Evolutionary conservation across 2,888 invertebrate species (phyloP).

Genomic region (Scaptomyza caliginosa): DNA sequence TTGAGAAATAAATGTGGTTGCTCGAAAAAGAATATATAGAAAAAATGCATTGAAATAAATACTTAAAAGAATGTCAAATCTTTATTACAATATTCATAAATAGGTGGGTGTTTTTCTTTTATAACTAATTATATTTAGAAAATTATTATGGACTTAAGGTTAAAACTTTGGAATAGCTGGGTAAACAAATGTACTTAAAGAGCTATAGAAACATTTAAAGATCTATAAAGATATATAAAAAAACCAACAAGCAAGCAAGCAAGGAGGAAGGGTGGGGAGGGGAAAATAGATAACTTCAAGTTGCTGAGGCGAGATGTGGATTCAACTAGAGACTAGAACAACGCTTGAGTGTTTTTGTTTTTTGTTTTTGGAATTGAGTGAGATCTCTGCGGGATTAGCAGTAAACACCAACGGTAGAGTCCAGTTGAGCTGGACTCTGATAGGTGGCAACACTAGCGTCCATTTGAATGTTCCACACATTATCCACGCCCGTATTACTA

Average conservation of each 20-base stretch:
- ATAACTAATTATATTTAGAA: constrained; percentile 34
- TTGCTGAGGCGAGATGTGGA: constrained; percentile 36
- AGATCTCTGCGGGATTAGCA: constrained; percentile 59
- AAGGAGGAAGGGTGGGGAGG: background rate
- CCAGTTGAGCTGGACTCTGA: constrained; percentile 41
- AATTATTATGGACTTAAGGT: constrained; percentile 33
- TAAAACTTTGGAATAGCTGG: constrained; percentile 76
- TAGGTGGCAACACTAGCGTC: constrained; percentile 59
- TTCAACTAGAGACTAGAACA: constrained; percentile 80
- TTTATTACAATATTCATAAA: constrained; percentile 73
- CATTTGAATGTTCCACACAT: constrained; percentile 83
- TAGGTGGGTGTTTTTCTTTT: constrained; percentile 63
- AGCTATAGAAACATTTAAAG: constrained; percentile 56
- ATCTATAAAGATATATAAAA: constrained; percentile 25
- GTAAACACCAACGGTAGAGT: constrained; percentile 54
- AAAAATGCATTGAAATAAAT: too few relatives aligned
- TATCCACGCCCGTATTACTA: constrained; percentile 81
- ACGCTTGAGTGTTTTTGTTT: constrained; percentile 70
- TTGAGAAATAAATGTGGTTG: background rate
- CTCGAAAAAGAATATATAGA: too few relatives aligned
- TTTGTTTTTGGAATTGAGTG: constrained; percentile 9
- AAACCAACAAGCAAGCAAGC: constrained; percentile 56
- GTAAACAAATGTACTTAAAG: constrained; percentile 52
- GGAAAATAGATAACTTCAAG: constrained; percentile 28
- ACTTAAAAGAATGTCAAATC: constrained; percentile 21